phyloP scores from a whole-genome alignment of 2,888 invertebrate species.

The Melanostoma scalare region DNA sequence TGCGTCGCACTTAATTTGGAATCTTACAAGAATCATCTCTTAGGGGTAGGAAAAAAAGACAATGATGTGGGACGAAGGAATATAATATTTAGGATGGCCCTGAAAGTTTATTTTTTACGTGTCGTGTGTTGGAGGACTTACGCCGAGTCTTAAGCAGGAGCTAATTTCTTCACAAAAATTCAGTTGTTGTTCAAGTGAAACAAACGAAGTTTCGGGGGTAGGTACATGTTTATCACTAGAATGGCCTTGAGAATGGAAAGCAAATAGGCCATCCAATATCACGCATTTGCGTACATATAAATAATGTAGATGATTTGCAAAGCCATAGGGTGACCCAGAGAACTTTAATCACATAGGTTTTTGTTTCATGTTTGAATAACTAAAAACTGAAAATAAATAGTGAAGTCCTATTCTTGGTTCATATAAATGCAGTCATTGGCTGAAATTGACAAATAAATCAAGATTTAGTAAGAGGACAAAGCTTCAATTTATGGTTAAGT shows the following conservation, averaged over 20 bases:
- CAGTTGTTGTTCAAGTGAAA: constrained; percentile 29
- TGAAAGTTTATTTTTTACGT: constrained; percentile 51
- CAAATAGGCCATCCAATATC: constrained; percentile 23
- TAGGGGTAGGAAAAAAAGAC: neutral
- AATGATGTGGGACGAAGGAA: neutral
- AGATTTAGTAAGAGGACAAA: too few species aligned
- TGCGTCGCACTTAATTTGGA: constrained; percentile 50
- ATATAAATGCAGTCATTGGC: too few species aligned
- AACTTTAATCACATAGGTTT: neutral
- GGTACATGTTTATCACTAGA: constrained; percentile 14
- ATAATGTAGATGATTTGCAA: neutral
- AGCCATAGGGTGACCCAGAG: too few species aligned
- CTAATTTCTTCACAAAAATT: constrained; percentile 31
- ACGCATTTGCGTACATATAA: neutral
- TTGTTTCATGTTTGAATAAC: neutral
- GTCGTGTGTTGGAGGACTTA: constrained; percentile 28
- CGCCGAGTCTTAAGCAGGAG: constrained; percentile 18
- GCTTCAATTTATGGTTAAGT: too few species aligned
- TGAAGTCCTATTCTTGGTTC: too few species aligned
- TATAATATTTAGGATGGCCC: constrained; percentile 16
- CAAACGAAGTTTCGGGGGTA: constrained; percentile 3
- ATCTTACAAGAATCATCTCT: constrained; percentile 1
- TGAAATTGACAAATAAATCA: too few species aligned
- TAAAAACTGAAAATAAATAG: too few species aligned
- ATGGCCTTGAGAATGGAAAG: constrained; percentile 46